phyloP scores from a whole-genome alignment of 2,113 vertebrate genomes.

The Thinocorus orbignyianus region DNA sequence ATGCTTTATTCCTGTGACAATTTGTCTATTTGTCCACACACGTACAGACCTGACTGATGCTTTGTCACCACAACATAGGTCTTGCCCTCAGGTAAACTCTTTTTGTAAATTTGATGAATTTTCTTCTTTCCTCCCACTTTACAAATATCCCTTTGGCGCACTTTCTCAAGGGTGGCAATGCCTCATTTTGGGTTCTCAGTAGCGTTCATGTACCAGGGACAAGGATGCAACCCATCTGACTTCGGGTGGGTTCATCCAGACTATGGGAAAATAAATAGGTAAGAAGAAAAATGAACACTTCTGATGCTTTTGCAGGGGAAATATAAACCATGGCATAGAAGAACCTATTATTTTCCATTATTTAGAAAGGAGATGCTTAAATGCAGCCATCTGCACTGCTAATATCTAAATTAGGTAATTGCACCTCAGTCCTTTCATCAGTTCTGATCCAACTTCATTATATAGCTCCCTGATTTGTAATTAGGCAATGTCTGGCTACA shows the following conservation, averaged over 20 bases:
- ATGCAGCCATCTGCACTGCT: background rate
- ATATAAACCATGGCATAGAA: rapidly evolving
- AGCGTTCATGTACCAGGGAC: background rate
- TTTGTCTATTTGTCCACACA: background rate
- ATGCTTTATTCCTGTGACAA: background rate
- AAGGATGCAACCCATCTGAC: background rate
- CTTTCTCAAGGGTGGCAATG: rapidly evolving
- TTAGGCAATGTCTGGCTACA: background rate
- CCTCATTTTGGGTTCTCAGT: background rate
- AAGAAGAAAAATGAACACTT: background rate
- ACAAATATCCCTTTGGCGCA: background rate
- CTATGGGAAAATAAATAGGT: background rate
- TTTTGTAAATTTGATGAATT: background rate
- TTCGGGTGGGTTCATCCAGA: background rate
- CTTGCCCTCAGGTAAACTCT: background rate
- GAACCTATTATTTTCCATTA: background rate
- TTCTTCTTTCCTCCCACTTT: background rate
- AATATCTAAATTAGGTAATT: background rate
- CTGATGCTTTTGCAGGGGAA: background rate
- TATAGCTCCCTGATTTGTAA: background rate
- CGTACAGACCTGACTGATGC: background rate
- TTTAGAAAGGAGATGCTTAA: background rate
- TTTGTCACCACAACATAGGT: background rate
- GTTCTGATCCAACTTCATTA: background rate
- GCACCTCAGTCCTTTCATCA: background rate